Evolutionary conservation across 2,113 vertebrate genomes (phyloP), one percentile per base, ranked within the genome.

Genomic region (Onychostoma macrolepis): DNA sequence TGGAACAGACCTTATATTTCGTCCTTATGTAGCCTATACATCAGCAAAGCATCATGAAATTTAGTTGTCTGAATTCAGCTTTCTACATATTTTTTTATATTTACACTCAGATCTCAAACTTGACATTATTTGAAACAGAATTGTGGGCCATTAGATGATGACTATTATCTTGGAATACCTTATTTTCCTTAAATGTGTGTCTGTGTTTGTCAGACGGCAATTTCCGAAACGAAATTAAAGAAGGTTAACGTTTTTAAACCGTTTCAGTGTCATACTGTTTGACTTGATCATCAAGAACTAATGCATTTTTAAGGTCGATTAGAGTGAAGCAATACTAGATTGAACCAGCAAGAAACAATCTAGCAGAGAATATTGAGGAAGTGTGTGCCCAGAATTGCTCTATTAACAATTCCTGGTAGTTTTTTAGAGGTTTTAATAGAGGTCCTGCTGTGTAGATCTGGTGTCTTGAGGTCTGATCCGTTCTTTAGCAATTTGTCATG

Each of bases 221-320:
- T 88, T 93, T 90, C 79, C 84, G 63, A 91, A 90, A 80, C 50
- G 65, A 83, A 95, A 92, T 93, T 92, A 91, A 89, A 79, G 63
- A 85, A 83, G 33, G n/a, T 30, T 28, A 93, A 71, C 41, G 83
- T 92, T 92, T 93, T 87, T 80, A 88, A 92, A 86, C 15, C 36
- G 9, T 80, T 80, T 28, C 36, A 71, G 0, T 84, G 15, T 71
- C 45, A 24, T 83, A 5, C 19, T 26, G 24, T 43, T 30, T 75
- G 61, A 33, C 43, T 26, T 36, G 30, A 24, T 38, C 19, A 24
- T 12, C 69, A 24, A 41, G 19, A 41, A 24, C 71, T 74, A 41
- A 13, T 72, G 9, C 0, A 24, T 41, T 41, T 72, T 72, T 71
- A 13, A 67, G 58, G 13, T 30, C 8, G 17, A 26, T 45, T 48